phyloP scores from a whole-genome alignment of 2,888 invertebrate genomes.

The Perdita meconis region DNA sequence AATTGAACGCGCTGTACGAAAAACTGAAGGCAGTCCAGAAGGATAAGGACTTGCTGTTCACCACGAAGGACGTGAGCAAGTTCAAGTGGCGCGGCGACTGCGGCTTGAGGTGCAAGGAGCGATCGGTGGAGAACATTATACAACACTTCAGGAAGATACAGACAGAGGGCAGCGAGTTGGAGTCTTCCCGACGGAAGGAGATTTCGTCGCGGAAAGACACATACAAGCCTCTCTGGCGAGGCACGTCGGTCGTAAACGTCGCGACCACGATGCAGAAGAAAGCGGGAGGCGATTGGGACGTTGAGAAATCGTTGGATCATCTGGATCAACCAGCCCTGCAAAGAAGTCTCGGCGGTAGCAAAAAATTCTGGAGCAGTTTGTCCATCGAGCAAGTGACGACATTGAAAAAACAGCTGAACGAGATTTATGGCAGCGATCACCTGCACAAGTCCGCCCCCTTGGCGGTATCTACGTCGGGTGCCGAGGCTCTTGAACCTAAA shows the following conservation, averaged over 20 bases:
- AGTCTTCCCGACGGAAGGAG: constrained; percentile 84
- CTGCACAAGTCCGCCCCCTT: constrained; percentile 50
- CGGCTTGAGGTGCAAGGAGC: constrained; percentile 92
- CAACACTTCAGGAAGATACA: constrained; percentile 90
- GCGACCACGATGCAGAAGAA: constrained; percentile 89
- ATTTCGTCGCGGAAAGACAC: constrained; percentile 87
- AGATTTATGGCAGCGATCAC: constrained; percentile 90
- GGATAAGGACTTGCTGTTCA: constrained; percentile 93
- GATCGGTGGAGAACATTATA: constrained; percentile 94
- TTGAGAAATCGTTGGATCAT: constrained; percentile 83
- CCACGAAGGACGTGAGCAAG: constrained; percentile 90
- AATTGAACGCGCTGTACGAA: constrained; percentile 90
- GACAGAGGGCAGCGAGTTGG: constrained; percentile 84
- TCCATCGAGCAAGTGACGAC: constrained; percentile 93
- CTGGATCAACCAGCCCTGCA: constrained; percentile 85
- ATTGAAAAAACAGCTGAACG: constrained; percentile 91
- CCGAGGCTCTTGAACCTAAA: background rate
- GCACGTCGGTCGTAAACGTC: constrained; percentile 92
- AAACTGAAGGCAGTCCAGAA: constrained; percentile 92
- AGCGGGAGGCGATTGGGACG: constrained; percentile 84
- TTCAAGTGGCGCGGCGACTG: constrained; percentile 91
- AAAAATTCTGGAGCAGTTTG: constrained; percentile 92
- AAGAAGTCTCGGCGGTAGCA: constrained; percentile 88
- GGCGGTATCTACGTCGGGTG: background rate
- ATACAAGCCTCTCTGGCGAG: constrained; percentile 93